Evolutionary conservation across 2,797 vertebrate genomes (phyloP).

Genomic region (Pyrocephalus nanus): DNA sequence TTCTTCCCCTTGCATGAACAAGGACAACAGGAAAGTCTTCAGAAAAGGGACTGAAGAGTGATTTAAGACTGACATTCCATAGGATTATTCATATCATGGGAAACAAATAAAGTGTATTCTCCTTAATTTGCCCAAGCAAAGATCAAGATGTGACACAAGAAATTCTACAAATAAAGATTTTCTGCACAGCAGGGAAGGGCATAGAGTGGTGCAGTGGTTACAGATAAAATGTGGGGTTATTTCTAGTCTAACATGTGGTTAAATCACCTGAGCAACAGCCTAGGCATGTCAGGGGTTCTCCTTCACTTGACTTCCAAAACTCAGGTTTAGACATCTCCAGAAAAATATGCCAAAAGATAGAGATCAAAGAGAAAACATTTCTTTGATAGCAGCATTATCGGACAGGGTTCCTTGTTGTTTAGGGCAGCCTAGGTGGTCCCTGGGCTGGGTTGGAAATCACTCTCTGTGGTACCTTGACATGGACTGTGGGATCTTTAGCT

Average conservation of each 20-base stretch:
- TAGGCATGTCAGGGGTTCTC: neutral
- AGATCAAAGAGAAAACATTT: neutral
- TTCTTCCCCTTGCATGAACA: neutral
- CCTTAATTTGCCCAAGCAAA: neutral
- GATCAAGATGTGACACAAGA: neutral
- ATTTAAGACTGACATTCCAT: neutral
- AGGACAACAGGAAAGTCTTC: neutral
- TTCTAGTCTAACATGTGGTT: neutral
- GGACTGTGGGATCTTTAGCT: neutral
- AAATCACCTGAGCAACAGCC: neutral
- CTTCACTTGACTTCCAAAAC: neutral
- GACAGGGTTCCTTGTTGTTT: neutral
- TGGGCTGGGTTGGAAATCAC: neutral
- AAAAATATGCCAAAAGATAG: neutral
- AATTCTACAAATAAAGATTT: neutral
- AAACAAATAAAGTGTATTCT: neutral
- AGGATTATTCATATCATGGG: accelerated
- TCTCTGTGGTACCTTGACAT: too few species aligned
- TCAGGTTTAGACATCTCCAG: neutral
- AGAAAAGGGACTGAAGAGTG: neutral
- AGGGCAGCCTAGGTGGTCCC: neutral
- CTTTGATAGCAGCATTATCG: neutral
- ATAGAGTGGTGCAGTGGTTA: neutral
- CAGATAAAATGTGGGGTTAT: neutral
- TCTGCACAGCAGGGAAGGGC: neutral